phyloP scores from a whole-genome alignment of 2,113 vertebrate species.

The Oryzias curvinotus region DNA sequence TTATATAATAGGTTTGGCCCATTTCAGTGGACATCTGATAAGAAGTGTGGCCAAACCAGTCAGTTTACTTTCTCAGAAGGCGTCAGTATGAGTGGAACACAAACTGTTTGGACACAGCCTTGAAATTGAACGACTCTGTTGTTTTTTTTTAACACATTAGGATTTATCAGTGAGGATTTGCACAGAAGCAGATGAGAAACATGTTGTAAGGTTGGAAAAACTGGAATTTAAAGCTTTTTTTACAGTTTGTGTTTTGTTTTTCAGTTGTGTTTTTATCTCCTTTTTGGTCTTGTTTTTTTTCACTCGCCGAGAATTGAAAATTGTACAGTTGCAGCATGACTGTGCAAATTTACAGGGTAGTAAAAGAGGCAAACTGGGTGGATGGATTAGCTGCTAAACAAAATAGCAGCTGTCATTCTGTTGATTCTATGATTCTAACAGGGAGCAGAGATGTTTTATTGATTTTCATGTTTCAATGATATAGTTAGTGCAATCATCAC shows the following conservation, averaged over 20 bases:
- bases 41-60: constrained; percentile 28
- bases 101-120: constrained; percentile 7
- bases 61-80: neutral
- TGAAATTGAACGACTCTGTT: neutral
- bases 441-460: too few relatives aligned
- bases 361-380: too few relatives aligned
- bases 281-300: too few relatives aligned
- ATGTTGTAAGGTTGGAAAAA: neutral
- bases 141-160: neutral
- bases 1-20: constrained; percentile 63
- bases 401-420: too few relatives aligned
- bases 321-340: too few relatives aligned
- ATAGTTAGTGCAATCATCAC: neutral
- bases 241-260: too few relatives aligned
- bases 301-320: too few relatives aligned
- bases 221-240: neutral
- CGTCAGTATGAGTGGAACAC: neutral
- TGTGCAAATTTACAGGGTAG: too few relatives aligned
- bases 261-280: too few relatives aligned
- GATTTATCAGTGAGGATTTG: constrained; percentile 2
- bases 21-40: constrained; percentile 60
- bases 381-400: too few relatives aligned
- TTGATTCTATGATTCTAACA: too few relatives aligned
- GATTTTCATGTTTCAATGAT: too few relatives aligned
- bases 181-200: neutral